Conservation (phyloP, 2,113 vertebrate genomes). For the Entomyzon cyanotis region DNA sequence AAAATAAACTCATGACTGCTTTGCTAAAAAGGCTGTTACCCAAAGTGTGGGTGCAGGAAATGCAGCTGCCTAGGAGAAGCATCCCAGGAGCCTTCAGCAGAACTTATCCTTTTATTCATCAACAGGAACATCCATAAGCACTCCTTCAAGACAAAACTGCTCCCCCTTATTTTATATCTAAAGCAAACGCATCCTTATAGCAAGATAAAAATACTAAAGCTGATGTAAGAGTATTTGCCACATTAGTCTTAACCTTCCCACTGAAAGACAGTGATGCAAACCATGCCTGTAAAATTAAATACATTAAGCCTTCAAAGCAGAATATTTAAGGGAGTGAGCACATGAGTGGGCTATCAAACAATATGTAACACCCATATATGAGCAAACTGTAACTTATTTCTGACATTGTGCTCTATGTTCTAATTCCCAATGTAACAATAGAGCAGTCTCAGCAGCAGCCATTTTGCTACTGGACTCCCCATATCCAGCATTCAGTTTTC, state of each 20-base stretch:
- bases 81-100: not conserved
- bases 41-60: not conserved
- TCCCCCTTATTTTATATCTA: not conserved
- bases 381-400: not conserved
- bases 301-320: not conserved
- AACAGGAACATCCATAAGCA: not conserved
- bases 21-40: not conserved
- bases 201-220: not conserved
- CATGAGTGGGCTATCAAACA: not conserved
- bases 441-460: not conserved
- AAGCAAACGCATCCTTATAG: not conserved
- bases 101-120: not conserved
- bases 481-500: not conserved
- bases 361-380: not conserved
- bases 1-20: not conserved
- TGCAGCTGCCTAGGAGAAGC: not conserved
- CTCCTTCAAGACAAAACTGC: not conserved
- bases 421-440: not conserved
- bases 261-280: not conserved
- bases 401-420: not conserved
- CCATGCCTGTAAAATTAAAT: not conserved
- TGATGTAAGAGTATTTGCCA: not conserved
- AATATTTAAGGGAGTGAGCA: not conserved
- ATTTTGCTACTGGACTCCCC: not conserved
- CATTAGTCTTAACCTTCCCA: not conserved